phyloP scores from a whole-genome alignment of 2,113 vertebrate genomes.

The Amazona vittata region DNA sequence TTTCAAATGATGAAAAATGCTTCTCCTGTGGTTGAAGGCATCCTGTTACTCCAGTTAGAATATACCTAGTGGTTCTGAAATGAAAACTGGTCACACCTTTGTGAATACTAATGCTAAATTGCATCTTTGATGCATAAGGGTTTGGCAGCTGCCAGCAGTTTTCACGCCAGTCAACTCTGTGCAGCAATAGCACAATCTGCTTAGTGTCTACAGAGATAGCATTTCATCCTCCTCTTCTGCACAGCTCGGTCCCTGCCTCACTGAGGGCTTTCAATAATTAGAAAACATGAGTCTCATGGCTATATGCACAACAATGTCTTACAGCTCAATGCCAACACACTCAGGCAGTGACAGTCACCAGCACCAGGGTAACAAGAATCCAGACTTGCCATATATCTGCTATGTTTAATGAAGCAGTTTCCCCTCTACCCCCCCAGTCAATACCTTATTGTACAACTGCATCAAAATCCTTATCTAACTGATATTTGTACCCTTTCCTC shows the following conservation, averaged over 20 bases:
- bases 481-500: neutral
- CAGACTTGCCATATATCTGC: neutral
- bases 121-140: neutral
- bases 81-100: neutral
- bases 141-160: slow-evolving; percentile 6
- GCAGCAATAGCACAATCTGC: neutral
- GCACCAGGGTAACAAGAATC: neutral
- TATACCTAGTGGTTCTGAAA: neutral
- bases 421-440: neutral
- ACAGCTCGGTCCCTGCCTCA: neutral
- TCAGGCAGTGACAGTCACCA: neutral
- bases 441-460: neutral
- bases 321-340: neutral
- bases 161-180: neutral
- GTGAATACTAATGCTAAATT: neutral
- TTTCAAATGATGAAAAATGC: neutral
- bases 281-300: neutral
- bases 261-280: neutral
- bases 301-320: neutral
- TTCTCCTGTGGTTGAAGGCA: neutral
- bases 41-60: neutral
- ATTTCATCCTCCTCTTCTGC: neutral
- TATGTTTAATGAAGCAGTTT: neutral
- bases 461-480: neutral
- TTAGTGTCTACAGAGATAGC: neutral